Conservation (phyloP, 2,888 invertebrate species). For the Melolontha melolontha region DNA sequence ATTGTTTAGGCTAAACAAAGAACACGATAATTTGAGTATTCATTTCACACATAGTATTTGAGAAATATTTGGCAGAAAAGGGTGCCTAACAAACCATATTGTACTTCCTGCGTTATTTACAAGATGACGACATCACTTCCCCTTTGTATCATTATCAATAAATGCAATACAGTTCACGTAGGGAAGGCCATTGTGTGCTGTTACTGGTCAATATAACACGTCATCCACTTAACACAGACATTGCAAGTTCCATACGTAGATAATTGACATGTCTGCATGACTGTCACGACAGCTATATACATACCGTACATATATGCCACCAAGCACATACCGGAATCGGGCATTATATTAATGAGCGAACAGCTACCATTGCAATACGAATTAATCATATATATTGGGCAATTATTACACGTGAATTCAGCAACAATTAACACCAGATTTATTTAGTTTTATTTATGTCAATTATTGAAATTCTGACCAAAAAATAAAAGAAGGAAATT, state of each 20-base stretch:
- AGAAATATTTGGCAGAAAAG: no score
- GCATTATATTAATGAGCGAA: not conserved
- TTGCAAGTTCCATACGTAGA: not conserved
- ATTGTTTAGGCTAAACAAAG: no score
- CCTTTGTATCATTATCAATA: not conserved
- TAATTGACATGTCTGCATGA: slow-evolving; percentile 16
- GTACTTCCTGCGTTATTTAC: no score
- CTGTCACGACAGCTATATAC: not conserved
- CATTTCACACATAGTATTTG: no score
- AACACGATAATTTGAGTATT: no score
- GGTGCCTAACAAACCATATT: no score
- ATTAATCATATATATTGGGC: not conserved
- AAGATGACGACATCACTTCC: no score
- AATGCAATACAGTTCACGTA: slow-evolving; percentile 8
- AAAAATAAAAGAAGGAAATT: no score
- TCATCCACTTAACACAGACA: slow-evolving; percentile 22
- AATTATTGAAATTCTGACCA: no score
- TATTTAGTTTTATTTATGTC: no score
- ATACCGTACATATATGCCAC: not conserved
- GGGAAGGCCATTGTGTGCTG: not conserved
- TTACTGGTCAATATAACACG: slow-evolving; percentile 21
- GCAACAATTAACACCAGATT: not conserved
- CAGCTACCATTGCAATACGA: slow-evolving; percentile 5
- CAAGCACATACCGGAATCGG: not conserved
- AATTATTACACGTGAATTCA: not conserved